Conservation (phyloP, 2,113 vertebrate species). For the Donacobius atricapilla region DNA sequence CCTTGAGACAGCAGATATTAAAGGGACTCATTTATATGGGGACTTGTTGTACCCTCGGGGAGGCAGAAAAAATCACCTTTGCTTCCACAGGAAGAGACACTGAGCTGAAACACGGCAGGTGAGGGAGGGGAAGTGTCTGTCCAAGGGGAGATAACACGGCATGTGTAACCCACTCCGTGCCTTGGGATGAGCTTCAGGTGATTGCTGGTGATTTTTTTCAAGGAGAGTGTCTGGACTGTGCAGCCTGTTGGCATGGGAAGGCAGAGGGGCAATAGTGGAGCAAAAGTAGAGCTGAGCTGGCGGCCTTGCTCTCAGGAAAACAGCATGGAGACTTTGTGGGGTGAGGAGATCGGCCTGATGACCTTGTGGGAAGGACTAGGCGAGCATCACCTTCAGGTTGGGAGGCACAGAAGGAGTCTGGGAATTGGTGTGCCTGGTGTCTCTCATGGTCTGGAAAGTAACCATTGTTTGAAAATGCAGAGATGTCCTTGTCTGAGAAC, state of each 20-base stretch:
- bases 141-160: neutral
- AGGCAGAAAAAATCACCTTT: neutral
- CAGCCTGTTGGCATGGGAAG: neutral
- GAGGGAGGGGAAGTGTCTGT: neutral
- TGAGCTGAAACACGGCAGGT: neutral
- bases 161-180: neutral
- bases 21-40: neutral
- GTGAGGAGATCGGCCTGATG: accelerated
- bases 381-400: neutral
- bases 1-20: neutral
- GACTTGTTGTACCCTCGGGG: neutral
- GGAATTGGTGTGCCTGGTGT: neutral
- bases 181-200: neutral
- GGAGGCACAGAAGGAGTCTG: neutral
- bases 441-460: neutral
- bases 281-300: neutral
- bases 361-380: neutral
- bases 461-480: neutral
- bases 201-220: neutral
- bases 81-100: neutral
- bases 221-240: neutral
- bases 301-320: neutral
- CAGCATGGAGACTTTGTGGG: neutral
- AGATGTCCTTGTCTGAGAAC: neutral
- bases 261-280: neutral